phyloP scores from a whole-genome alignment of 1,140 invertebrate genomes.

The Drosophila sturtevanti region DNA sequence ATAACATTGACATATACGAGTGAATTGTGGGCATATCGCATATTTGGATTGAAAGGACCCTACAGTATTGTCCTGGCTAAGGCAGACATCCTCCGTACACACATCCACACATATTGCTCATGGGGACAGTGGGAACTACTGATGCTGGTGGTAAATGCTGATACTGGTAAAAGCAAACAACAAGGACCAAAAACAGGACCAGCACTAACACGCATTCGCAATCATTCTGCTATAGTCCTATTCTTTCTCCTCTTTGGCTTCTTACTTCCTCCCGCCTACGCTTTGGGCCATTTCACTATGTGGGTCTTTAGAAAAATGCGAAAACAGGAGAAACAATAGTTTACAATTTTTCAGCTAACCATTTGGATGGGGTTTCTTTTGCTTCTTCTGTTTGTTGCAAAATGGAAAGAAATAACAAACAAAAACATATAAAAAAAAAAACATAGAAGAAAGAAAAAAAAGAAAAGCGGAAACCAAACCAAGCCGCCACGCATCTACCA shows the following conservation, averaged over 20 bases:
- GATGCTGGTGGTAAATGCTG: too few relatives aligned
- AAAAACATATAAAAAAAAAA: background rate
- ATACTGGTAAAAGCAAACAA: background rate
- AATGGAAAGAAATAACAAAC: background rate
- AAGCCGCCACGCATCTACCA: slow-evolving; percentile 5
- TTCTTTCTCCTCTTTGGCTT: background rate
- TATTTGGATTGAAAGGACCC: background rate
- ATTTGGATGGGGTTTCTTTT: slow-evolving; percentile 13
- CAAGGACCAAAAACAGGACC: background rate
- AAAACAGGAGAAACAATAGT: slow-evolving; percentile 66
- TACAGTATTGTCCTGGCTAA: background rate
- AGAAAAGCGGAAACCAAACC: slow-evolving; percentile 14
- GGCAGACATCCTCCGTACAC: too few relatives aligned
- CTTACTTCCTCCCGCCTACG: background rate
- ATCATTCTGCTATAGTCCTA: background rate
- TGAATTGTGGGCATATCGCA: background rate
- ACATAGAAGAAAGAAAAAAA: background rate
- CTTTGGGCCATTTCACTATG: background rate
- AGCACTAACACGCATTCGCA: background rate
- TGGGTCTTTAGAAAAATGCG: slow-evolving; percentile 32
- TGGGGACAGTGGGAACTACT: too few relatives aligned
- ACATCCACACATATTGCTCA: too few relatives aligned
- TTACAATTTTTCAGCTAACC: slow-evolving; percentile 54
- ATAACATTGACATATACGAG: too few relatives aligned
- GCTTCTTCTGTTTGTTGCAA: slow-evolving; percentile 9